Evolutionary conservation across 2,797 vertebrate species (phyloP), one percentile per base, ranked within the genome.

Genomic region (Phaenicophaeus curvirostris): DNA sequence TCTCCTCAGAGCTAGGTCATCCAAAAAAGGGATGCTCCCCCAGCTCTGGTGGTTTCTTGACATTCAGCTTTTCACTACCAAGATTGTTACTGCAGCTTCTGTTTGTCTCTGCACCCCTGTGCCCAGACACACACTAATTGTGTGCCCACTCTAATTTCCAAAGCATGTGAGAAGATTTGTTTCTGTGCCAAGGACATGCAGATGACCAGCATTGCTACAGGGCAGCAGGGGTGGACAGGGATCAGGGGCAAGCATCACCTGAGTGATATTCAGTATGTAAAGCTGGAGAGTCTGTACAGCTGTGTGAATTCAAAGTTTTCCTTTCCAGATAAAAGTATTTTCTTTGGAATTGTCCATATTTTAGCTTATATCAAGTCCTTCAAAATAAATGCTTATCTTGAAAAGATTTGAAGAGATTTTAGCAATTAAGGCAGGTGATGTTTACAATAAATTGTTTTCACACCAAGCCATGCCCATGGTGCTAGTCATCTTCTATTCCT

Each of bases 131-230:
- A 72, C 39, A 39, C 39, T 39, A 39, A 39, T 39, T 39, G 9
- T 39, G 39, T 39, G 39, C 8, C 3, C 41, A 9, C 28, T 50
- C 62, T 11, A 35, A 59, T 46, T 86, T 63, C 63, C 30, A 65
- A 63, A 62, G 44, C 24, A 11, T 5, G 18, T 0, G 2, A 68
- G 48, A 51, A 48, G 28, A 11, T 89, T 63, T 5, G 0, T 30
- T 44, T 15, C 5, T 15, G 4, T 41, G 19, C 19, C 1, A 2
- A 33, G 20, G 31, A 21, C 17, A 4, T 8, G 12, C 3, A 35
- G 39, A 13, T 30, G 31, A 46, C 8, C 2, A 4, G 16, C 30
- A 42, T 12, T 42, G 41, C 19, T 5, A 2, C 28, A 21, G 53
- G 41, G 31, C 35, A 41, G 21, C 20, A 44, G 16, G n/a, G 14